These are phyloP conservation scores for Cyprinodon variegatus DNA, from an alignment of 2,113 vertebrate species.

Conservation along the genomic window DNA sequence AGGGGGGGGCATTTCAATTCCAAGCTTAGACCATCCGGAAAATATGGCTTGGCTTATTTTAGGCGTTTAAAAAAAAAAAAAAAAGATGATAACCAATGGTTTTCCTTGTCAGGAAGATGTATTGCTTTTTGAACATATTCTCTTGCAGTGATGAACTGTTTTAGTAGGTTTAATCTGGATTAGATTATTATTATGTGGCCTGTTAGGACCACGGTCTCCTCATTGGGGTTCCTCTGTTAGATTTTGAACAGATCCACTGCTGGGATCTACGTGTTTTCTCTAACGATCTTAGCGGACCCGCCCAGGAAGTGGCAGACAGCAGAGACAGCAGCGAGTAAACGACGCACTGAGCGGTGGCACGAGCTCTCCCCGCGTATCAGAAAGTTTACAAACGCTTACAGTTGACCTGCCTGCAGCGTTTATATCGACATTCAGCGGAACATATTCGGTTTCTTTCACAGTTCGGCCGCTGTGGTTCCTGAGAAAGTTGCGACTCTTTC, in stretches of 20 bases:
- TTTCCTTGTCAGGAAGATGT: background rate
- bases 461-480: background rate
- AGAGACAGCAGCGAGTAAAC: slow-evolving; percentile 12
- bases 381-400: slow-evolving; percentile 15
- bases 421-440: background rate
- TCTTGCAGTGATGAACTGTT: background rate
- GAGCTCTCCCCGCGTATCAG: slow-evolving; percentile 5
- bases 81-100: background rate
- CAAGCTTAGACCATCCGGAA: slow-evolving; percentile 17
- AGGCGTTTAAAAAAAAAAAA: background rate
- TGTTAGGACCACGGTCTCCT: background rate
- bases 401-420: background rate
- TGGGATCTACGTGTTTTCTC: slow-evolving; percentile 52
- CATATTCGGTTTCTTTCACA: background rate
- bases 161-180: background rate
- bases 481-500: slow-evolving; percentile 5
- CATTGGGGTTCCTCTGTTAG: background rate
- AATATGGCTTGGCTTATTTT: slow-evolving; percentile 3
- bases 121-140: background rate
- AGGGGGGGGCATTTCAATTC: slow-evolving; percentile 15
- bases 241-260: slow-evolving; percentile 1
- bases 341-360: background rate
- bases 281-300: slow-evolving; percentile 66
- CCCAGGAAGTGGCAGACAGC: slow-evolving; percentile 77
- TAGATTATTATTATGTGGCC: background rate